Evolutionary conservation across 2,888 invertebrate genomes (phyloP), one percentile per base, ranked within the genome.

Genomic region (Troides aeacus): DNA sequence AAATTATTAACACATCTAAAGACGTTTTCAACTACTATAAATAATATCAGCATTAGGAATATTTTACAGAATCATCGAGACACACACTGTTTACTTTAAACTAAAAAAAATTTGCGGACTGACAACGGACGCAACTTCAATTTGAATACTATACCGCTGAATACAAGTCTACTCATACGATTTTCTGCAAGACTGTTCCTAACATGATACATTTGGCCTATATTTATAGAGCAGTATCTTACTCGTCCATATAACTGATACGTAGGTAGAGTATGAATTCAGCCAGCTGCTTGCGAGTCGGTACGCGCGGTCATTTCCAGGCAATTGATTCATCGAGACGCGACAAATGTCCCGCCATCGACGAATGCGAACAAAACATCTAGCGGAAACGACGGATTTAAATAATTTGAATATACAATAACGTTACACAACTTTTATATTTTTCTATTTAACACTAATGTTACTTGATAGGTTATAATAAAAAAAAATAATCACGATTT

Each of bases 261-360:
- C 7, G 58, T 57, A 64, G 39, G 4, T 46, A 50, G 36, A 30
- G 30, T 18, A 66, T 64, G 42, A 74, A 75, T 72, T 75, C 73
- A 70, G 69, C 60, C 65, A 72, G 70, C 78, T 79, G 80, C 83
- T 84, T 82, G 81, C 81, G 74, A 80, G 75, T 76, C 73, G 72
- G 75, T 71, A 74, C 77, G 75, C 77, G 83, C 83, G 86, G 86
- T 87, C 85, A 87, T 78, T 80, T 73, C 74, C 81, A 87, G 87
- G 86, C 88, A 90, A 89, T 90, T 87, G 86, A 90, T 89, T 87
- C 88, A 86, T 83, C 84, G 88, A 89, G 90, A 88, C 90, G 80
- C 76, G 77, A 77, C 77, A 84, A 89, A 87, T 86, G 82, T 73
- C 78, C 77, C 75, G 74, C 74, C 69, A 72, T 67, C 74, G 74